A percentile compares a stretch with the other conserved stretches of the same genome.
These are phyloP conservation scores for Lophotriccus pileatus DNA, from an alignment of 2,797 vertebrate species.

Conservation along the genomic window DNA sequence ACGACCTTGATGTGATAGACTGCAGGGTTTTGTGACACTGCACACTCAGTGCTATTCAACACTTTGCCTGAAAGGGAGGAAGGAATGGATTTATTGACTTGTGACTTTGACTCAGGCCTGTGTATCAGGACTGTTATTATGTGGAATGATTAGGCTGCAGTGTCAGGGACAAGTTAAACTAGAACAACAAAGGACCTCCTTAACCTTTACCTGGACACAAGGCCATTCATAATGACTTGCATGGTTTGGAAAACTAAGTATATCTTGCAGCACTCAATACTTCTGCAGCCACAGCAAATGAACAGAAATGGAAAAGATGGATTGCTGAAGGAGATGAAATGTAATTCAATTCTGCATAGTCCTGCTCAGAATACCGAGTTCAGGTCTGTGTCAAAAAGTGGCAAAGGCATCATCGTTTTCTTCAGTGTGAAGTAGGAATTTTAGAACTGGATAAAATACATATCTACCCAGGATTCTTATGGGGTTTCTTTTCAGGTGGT, in stretches of 20 bases:
- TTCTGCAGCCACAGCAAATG: conserved; percentile 69
- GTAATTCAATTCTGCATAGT: conserved; percentile 75
- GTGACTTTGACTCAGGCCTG: conserved; percentile 84
- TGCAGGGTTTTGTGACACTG: conserved; percentile 85
- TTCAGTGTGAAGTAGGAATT: conserved; percentile 55
- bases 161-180: conserved; percentile 92
- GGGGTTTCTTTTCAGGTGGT: conserved; percentile 30
- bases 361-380: conserved; percentile 74
- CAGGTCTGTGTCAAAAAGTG: conserved; percentile 55
- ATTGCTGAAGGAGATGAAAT: conserved; percentile 59
- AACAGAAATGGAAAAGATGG: conserved; percentile 69
- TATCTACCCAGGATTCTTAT: conserved; percentile 28
- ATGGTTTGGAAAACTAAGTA: conserved; percentile 70
- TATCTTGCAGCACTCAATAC: conserved; percentile 66
- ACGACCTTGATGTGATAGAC: conserved; percentile 93
- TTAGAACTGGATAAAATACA: conserved; percentile 38
- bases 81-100: conserved; percentile 95
- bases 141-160: conserved; percentile 90
- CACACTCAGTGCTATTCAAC: conserved; percentile 84
- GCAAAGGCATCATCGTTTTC: conserved; percentile 62
- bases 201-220: conserved; percentile 83
- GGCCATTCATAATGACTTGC: conserved; percentile 80
- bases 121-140: conserved; percentile 91
- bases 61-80: conserved; percentile 81
- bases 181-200: conserved; percentile 82